Conservation (phyloP, 1,140 invertebrate genomes). For the Bombus superbus region DNA sequence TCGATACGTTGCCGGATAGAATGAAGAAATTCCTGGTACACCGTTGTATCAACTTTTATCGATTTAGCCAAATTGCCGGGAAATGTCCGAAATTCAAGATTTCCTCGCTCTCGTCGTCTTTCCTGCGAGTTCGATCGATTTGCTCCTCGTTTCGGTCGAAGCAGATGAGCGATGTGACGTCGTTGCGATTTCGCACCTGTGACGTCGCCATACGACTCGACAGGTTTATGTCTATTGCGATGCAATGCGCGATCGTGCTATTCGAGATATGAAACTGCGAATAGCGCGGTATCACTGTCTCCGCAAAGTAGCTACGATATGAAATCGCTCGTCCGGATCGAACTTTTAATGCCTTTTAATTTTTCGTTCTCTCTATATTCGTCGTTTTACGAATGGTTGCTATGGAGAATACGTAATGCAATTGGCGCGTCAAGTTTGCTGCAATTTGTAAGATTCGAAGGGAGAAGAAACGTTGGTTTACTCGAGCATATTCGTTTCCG, state of each 20-base stretch:
- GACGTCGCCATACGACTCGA: neutral
- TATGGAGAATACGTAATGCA: neutral
- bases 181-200: neutral
- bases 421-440: neutral
- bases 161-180: neutral
- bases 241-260: neutral
- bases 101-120: neutral
- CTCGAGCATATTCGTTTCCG: neutral
- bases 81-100: neutral
- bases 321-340: too few relatives aligned
- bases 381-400: too few relatives aligned
- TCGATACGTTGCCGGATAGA: too few relatives aligned
- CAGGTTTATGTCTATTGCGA: neutral
- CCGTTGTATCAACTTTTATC: too few relatives aligned
- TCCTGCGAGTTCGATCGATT: neutral
- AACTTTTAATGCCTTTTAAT: neutral
- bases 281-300: neutral
- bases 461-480: neutral
- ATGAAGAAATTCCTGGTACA: too few relatives aligned
- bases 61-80: too few relatives aligned
- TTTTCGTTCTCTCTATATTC: neutral
- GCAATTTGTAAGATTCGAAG: neutral
- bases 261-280: neutral
- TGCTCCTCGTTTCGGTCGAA: neutral
- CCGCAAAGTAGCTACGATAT: too few relatives aligned